Evolutionary conservation across 1,140 invertebrate genomes (phyloP).

Genomic region (Pseudomyrmex gracilis): DNA sequence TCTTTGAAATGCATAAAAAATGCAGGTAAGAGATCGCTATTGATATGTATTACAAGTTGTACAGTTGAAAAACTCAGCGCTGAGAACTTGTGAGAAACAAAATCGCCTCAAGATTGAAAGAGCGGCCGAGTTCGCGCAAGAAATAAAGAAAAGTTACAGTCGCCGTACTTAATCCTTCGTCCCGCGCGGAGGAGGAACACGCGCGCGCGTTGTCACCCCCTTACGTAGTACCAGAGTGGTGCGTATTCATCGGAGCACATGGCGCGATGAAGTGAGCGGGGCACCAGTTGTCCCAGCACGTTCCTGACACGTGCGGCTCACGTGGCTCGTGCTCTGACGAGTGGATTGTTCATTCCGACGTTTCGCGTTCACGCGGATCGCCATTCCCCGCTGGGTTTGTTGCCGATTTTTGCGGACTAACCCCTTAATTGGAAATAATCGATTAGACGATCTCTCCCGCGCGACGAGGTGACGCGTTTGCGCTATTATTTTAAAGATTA

Average conservation of each 20-base stretch:
- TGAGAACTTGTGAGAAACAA: neutral
- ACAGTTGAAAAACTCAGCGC: no score
- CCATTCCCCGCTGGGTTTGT: slow-evolving; percentile 49
- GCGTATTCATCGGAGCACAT: slow-evolving; percentile 78
- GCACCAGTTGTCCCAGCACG: slow-evolving; percentile 83
- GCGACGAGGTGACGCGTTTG: neutral
- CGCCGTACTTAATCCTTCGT: slow-evolving; percentile 55
- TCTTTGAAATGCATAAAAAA: neutral
- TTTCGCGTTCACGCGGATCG: slow-evolving; percentile 53
- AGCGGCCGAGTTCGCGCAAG: neutral
- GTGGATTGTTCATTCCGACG: slow-evolving; percentile 85
- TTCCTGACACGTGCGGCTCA: slow-evolving; percentile 82
- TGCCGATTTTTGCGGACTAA: slow-evolving; percentile 40
- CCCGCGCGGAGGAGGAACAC: slow-evolving; percentile 46
- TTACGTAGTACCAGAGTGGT: slow-evolving; percentile 23
- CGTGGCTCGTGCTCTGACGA: slow-evolving; percentile 77
- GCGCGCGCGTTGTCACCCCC: slow-evolving; percentile 53
- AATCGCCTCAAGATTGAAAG: slow-evolving; percentile 2
- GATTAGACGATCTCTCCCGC: slow-evolving; percentile 38
- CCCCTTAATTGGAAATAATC: slow-evolving; percentile 68
- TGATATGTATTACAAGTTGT: no score
- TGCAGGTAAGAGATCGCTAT: neutral
- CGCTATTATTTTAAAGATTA: neutral
- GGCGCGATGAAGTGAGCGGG: slow-evolving; percentile 76
- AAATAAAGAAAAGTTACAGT: slow-evolving; percentile 46